Evolutionary conservation across 2,113 vertebrate species (phyloP).

Genomic region (Otus sunia): DNA sequence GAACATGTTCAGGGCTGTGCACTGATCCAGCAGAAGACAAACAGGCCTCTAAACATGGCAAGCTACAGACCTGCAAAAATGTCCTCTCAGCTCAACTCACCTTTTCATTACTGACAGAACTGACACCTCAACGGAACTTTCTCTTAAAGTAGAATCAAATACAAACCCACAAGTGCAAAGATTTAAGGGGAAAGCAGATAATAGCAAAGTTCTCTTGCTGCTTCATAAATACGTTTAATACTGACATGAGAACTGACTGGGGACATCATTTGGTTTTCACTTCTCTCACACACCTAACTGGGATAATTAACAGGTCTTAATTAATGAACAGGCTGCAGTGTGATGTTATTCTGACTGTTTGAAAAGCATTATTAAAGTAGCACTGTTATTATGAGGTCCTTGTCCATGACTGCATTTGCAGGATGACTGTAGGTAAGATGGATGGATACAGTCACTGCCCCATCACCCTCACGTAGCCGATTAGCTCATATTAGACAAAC

Average conservation of each 20-base stretch:
- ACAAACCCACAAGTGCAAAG: too few relatives aligned
- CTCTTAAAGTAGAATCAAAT: too few relatives aligned
- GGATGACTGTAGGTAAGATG: neutral
- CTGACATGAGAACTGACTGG: neutral
- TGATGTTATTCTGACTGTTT: neutral
- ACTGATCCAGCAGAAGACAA: too few relatives aligned
- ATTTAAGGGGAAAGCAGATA: neutral
- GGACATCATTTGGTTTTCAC: neutral
- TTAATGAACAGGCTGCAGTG: neutral
- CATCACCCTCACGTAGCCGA: fast-evolving
- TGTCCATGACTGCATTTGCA: neutral
- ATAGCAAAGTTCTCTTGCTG: neutral
- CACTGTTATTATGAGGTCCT: fast-evolving
- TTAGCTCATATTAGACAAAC: neutral
- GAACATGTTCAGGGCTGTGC: fast-evolving
- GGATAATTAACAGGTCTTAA: neutral
- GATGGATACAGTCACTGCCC: neutral
- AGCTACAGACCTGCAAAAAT: neutral
- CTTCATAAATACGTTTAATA: fast-evolving
- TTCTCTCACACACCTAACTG: neutral
- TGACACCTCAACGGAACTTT: fast-evolving
- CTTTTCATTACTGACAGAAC: neutral
- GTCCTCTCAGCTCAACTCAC: neutral
- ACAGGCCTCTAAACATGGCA: neutral
- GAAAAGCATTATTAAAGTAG: neutral